Percentiles rank a stretch among this genome's conserved stretches.
phyloP scores from a whole-genome alignment of 2,888 invertebrate genomes.

The Leptopilina syphax region DNA sequence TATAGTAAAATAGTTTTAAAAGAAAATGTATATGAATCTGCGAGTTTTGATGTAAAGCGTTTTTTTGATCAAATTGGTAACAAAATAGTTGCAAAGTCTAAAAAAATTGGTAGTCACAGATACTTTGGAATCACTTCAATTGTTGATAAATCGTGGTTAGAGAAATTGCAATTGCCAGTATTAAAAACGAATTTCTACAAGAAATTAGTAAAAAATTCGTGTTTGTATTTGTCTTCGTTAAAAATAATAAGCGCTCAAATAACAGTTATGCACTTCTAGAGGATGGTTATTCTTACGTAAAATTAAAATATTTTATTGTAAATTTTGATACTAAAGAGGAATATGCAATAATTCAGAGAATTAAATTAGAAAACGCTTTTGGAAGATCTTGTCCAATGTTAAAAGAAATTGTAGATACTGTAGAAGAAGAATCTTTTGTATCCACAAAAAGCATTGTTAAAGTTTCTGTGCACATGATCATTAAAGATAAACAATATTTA shows the following conservation, averaged over 20 bases:
- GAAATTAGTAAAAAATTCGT: background rate
- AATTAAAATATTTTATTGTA: background rate
- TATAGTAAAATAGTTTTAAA: constrained; percentile 6
- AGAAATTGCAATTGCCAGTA: background rate
- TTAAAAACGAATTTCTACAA: background rate
- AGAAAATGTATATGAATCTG: background rate
- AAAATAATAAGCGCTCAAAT: constrained; percentile 7
- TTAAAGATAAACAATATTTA: background rate
- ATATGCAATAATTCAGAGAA: too few species aligned
- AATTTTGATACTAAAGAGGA: too few species aligned
- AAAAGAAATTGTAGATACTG: too few species aligned
- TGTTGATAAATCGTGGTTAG: background rate
- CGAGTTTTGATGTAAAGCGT: background rate
- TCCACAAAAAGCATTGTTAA: background rate
- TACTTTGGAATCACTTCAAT: background rate
- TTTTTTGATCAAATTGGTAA: constrained; percentile 9
- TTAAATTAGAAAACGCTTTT: too few species aligned
- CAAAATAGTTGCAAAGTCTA: background rate
- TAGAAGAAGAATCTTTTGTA: background rate
- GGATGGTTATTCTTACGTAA: background rate
- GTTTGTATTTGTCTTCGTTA: background rate
- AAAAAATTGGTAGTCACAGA: background rate
- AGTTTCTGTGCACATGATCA: background rate
- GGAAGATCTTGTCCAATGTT: too few species aligned
- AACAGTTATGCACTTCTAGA: background rate